Percentiles rank a stretch among this genome's conserved stretches.
Evolutionary conservation across 2,888 invertebrate genomes (phyloP).

Genomic region (Willowsia nigromaculata): DNA sequence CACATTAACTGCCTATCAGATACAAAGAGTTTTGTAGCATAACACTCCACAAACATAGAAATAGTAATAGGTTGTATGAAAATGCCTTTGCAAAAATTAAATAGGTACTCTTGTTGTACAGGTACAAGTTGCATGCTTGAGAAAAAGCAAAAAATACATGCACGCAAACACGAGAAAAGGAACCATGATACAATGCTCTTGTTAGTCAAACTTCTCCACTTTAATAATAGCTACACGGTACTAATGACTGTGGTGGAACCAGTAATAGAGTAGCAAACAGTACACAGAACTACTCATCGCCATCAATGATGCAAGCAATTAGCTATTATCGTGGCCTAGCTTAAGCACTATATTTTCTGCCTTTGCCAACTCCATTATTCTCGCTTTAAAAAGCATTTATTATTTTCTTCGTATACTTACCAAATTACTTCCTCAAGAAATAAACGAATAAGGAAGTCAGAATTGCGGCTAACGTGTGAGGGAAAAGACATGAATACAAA

Average conservation of each 20-base stretch:
- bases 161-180: neutral
- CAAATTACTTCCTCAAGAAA: conserved; percentile 7
- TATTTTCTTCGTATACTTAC: neutral
- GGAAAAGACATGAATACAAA: conserved; percentile 10
- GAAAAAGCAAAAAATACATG: neutral
- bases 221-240: conserved; percentile 10
- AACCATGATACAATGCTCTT: neutral
- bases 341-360: neutral
- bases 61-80: too few relatives aligned
- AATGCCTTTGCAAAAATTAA: neutral
- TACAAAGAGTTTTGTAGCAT: too few relatives aligned
- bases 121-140: neutral
- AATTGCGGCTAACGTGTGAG: neutral
- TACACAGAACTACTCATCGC: neutral
- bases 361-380: neutral
- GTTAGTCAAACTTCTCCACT: conserved; percentile 21
- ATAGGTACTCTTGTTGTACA: neutral
- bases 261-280: neutral
- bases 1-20: too few relatives aligned
- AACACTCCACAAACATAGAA: too few relatives aligned
- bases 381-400: neutral
- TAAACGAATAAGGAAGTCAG: neutral
- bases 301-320: conserved; percentile 5
- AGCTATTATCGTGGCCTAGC: conserved; percentile 5
- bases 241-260: neutral